Percentiles rank a stretch among this genome's conserved stretches.
Evolutionary conservation across 2,888 invertebrate genomes (phyloP).

Genomic region (Meiosimyza platycephala): DNA sequence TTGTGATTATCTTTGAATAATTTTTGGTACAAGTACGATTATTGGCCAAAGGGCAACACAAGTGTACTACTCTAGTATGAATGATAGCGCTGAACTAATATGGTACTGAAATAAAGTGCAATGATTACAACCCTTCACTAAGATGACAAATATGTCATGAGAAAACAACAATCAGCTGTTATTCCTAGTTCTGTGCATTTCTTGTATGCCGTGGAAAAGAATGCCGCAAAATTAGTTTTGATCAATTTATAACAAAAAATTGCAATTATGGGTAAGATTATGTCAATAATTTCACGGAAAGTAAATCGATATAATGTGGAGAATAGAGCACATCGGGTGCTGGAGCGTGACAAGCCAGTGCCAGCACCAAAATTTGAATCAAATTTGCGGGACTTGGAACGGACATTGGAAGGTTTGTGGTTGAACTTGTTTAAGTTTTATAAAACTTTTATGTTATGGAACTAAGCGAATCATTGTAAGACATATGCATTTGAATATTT

Average conservation of each 20-base stretch:
- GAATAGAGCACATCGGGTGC: constrained; percentile 78
- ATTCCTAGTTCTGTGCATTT: no score
- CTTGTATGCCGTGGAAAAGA: no score
- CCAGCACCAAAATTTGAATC: constrained; percentile 78
- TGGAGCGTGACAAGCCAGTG: constrained; percentile 76
- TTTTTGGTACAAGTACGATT: no score
- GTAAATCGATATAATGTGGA: constrained; percentile 79
- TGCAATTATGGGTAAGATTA: constrained; percentile 74
- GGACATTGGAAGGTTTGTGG: constrained; percentile 69
- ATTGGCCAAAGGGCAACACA: no score
- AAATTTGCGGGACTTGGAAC: constrained; percentile 73
- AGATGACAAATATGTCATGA: no score
- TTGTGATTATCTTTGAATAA: no score
- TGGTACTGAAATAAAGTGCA: no score
- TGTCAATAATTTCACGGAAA: constrained; percentile 72
- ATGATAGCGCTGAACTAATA: no score
- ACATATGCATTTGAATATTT: neutral
- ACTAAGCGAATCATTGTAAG: neutral
- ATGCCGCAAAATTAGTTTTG: constrained; percentile 3
- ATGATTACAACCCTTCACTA: no score
- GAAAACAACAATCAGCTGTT: no score
- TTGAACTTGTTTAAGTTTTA: neutral
- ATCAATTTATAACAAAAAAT: constrained; percentile 38
- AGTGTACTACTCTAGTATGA: no score
- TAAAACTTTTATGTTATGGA: neutral